Evolutionary conservation across 2,113 vertebrate genomes (phyloP), one percentile per base, ranked within the genome.

Genomic region (Psilopogon haemacephalus): DNA sequence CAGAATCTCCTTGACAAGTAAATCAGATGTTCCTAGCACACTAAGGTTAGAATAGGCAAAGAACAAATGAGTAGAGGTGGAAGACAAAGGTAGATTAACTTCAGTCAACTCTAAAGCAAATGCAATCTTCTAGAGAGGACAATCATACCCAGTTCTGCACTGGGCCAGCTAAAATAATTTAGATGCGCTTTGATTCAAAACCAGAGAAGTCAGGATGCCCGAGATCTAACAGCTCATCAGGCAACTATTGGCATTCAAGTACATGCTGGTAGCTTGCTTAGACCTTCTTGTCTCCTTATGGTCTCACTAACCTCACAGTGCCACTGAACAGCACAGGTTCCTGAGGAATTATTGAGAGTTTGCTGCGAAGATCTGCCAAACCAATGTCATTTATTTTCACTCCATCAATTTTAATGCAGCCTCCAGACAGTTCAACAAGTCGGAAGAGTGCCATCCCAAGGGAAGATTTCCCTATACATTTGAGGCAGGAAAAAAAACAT

Each of bases 271-370:
- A 65, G 59, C 24, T 23, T 3, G 4, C 32, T 84, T 30, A 52
- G 6, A 35, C 68, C 6, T 52, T 52, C 18, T 38, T 52, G 55
- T 21, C 27, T 33, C 55, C 27, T 59, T 44, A 48, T 4, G 7
- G 37, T 50, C 7, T 42, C 58, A 88, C 98, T 93, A 89, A 99
- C 99, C 98, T 98, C 95, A 99, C 98, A 7, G 98, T 99, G 58
- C 99, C 99, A 48, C 98, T 98, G 96, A 99, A 99, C 8, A 99
- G 97, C 86, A 99, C 98, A 0, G 99, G 98, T 88, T 99, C 99
- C 89, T 99, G 99, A 33, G 98, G 99, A 56, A 99, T 99, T 96
- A 99, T 99, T 67, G 99, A 98, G 60, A 99, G 98, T 33, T 99
- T 99, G 97, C 98, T 99, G 60, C 99, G 98, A 87, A 99, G 98